Conservation (phyloP, 2,113 vertebrate species). For the Myrmophylax atrothorax region DNA sequence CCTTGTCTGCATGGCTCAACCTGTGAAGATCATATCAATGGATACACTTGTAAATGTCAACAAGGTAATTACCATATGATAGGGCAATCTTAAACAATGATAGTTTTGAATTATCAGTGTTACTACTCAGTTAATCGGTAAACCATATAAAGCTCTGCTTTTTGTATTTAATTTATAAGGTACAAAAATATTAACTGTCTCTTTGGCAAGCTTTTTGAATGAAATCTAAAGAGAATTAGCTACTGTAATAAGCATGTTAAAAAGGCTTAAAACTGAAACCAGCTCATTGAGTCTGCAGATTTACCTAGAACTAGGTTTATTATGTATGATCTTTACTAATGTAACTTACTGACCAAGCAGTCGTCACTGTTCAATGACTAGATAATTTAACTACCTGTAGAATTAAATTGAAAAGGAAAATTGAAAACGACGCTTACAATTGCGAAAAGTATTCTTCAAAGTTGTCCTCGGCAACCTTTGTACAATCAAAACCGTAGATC, state of each 20-base stretch:
- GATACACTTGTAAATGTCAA: slow-evolving; percentile 84
- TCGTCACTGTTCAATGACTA: neutral
- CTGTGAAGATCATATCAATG: slow-evolving; percentile 84
- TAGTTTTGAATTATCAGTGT: neutral
- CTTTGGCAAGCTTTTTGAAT: neutral
- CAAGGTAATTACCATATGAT: slow-evolving; percentile 62
- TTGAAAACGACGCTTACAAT: too few relatives aligned
- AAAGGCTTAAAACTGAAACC: neutral
- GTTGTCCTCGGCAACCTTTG: too few relatives aligned
- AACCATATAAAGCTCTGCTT: neutral
- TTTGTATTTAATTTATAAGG: neutral
- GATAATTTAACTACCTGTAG: neutral
- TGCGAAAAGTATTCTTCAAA: too few relatives aligned
- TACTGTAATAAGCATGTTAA: neutral
- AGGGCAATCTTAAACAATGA: neutral
- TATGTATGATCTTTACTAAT: neutral
- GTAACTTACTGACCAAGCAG: neutral
- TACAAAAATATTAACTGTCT: neutral
- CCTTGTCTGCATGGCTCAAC: slow-evolving; percentile 80
- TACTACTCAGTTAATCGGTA: neutral
- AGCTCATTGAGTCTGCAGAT: neutral
- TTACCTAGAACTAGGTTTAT: neutral
- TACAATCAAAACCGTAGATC: too few relatives aligned
- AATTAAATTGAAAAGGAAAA: neutral
- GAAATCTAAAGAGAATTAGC: neutral